Base-by-base conservation (phyloP, 2,888 invertebrate genomes). In the Heliconius aoede region DNA sequence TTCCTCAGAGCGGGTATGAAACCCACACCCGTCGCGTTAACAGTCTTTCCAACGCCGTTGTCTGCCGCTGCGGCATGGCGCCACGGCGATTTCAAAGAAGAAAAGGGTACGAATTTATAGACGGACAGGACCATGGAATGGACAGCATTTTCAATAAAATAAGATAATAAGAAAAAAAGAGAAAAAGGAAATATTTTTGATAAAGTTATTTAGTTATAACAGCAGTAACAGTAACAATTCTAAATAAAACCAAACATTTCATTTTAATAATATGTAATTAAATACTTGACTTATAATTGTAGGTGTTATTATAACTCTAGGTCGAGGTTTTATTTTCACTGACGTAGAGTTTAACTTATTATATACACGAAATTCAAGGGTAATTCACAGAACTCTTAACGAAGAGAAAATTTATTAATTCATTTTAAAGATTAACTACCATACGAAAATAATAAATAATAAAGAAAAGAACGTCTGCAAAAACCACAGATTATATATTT, bases 401-500 rank as follows among this genome's bases (percentile, higher is more conserved):
- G 4, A 60, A 26, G 9, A n/a, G 24, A 24, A 15, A 1, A 5
- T 46, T 46, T 46, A 46, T 46, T 18, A 46, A 18, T 18, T 4
- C 1, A 64, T 64, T 15, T 24, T 32, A 64, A 68, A 3, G 7
- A 28, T 51, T 5, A n/a, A n/a, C 1, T n/a, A n/a, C n/a, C 7
- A 60, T 40, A 51, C 30, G 4, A 15, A 60, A 55, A n/a, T 11
- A 7, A 15, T 58, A 58, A n/a, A n/a, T n/a, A n/a, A n/a, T 7
- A 30, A 9, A 67, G 26, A 26, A 40, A n/a, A 55, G 11, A 36
- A 65, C 55, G 58, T 51, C 72, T 21, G 60, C 60, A 72, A 40
- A 72, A 72, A 72, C 72, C 72, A 72, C 58, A 72, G 72, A 72
- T 67, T 67, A 55, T 1, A 65, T 67, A 55, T 36, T 65, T 62